Conservation (phyloP, 2,113 vertebrate species). For the Sturnus vulgaris region DNA sequence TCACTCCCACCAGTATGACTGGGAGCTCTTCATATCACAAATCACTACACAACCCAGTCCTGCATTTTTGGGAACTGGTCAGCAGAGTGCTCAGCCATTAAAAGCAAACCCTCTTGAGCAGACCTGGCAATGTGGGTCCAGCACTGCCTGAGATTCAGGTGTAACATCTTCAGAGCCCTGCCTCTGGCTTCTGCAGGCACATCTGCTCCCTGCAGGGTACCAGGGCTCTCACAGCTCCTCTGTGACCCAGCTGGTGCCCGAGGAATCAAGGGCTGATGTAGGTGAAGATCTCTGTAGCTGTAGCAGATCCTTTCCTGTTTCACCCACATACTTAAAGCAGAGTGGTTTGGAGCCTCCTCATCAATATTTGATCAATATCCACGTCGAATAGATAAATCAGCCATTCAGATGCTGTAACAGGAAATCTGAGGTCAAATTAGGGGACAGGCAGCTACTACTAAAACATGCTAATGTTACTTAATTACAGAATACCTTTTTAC, state of each 20-base stretch:
- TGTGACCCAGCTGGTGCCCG: neutral
- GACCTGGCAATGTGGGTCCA: neutral
- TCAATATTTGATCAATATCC: neutral
- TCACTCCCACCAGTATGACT: neutral
- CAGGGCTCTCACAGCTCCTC: neutral
- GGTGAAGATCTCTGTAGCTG: neutral
- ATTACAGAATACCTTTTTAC: conserved; percentile 22
- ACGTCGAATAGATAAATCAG: conserved; percentile 16
- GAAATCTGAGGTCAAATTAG: conserved; percentile 18
- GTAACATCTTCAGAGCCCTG: neutral
- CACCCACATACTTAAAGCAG: neutral
- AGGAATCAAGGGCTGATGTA: neutral
- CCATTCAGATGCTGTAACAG: neutral
- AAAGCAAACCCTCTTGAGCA: neutral
- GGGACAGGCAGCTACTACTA: conserved; percentile 18
- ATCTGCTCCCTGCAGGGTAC: neutral
- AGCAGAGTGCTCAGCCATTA: neutral
- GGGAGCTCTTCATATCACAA: neutral
- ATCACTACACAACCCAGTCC: neutral
- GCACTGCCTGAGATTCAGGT: neutral
- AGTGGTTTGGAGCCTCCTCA: neutral
- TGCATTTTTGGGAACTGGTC: neutral
- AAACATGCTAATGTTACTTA: conserved; percentile 52
- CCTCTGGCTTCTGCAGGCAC: neutral
- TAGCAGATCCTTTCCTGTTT: neutral